Evolutionary conservation across 2,113 vertebrate genomes (phyloP).

Genomic region (Mixornis gularis): DNA sequence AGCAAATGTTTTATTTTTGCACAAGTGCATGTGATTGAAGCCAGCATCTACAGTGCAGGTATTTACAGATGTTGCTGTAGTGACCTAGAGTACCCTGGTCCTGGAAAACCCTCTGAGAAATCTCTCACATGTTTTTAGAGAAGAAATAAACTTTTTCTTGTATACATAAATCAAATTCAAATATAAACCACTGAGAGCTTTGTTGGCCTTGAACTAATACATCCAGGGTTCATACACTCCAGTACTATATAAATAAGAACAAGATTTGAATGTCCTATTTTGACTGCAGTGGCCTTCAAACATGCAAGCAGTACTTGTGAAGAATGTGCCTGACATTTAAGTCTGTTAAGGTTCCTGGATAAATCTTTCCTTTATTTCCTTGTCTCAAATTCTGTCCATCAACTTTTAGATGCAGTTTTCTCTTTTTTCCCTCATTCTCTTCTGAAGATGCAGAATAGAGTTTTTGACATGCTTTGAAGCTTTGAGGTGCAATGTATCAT

Average conservation of each 20-base stretch:
- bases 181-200: neutral
- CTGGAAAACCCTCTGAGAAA: neutral
- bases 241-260: neutral
- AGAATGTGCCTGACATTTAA: neutral
- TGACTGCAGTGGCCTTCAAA: neutral
- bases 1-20: neutral
- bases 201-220: neutral
- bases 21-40: neutral
- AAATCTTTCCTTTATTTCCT: neutral
- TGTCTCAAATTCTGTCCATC: neutral
- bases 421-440: neutral
- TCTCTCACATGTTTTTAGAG: neutral
- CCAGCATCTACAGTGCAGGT: neutral
- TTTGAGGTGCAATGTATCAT: neutral
- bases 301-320: neutral
- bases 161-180: slow-evolving; percentile 6
- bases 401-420: neutral
- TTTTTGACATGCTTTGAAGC: neutral
- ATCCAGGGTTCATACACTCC: neutral
- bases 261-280: neutral
- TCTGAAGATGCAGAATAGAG: neutral
- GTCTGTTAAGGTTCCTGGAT: neutral
- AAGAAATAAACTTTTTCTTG: slow-evolving; percentile 6
- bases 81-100: neutral
- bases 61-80: neutral